These are phyloP conservation scores for Achatina immaculata DNA, from an alignment of 1,140 invertebrate genomes.

Conservation along the genomic window DNA sequence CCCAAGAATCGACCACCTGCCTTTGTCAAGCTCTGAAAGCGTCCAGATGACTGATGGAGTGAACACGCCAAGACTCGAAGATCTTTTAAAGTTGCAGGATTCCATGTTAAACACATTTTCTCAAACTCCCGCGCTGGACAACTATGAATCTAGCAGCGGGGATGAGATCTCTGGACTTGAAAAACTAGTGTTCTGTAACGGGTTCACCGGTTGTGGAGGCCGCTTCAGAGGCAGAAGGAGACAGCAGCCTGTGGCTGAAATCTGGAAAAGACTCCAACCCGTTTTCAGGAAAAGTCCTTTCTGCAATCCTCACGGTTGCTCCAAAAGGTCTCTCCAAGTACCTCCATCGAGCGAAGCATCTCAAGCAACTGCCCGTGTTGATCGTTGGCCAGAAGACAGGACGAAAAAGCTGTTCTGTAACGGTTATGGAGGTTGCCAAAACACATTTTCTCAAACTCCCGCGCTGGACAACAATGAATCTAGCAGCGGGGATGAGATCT, in stretches of 20 bases:
- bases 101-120: not conserved
- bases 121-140: not conserved
- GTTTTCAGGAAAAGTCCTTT: conserved; percentile 43
- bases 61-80: not conserved
- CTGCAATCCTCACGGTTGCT: conserved; percentile 46
- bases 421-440: conserved; percentile 44
- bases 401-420: conserved; percentile 47
- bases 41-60: not conserved
- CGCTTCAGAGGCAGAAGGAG: conserved; percentile 32
- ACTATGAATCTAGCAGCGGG: not conserved
- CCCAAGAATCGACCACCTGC: not conserved
- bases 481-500: not conserved
- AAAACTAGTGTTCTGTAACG: conserved; percentile 48
- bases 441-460: too few relatives aligned
- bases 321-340: not conserved
- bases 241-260: not conserved
- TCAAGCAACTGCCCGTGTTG: not conserved
- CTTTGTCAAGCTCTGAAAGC: not conserved
- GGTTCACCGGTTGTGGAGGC: conserved; percentile 49
- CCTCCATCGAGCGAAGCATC: not conserved
- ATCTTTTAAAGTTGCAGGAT: not conserved
- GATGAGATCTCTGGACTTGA: not conserved
- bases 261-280: not conserved
- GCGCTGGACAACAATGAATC: not conserved
- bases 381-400: not conserved